A percentile compares a stretch with the other conserved stretches of the same genome.
Conservation (phyloP, 2,888 invertebrate species). For the Brenthis daphne region DNA sequence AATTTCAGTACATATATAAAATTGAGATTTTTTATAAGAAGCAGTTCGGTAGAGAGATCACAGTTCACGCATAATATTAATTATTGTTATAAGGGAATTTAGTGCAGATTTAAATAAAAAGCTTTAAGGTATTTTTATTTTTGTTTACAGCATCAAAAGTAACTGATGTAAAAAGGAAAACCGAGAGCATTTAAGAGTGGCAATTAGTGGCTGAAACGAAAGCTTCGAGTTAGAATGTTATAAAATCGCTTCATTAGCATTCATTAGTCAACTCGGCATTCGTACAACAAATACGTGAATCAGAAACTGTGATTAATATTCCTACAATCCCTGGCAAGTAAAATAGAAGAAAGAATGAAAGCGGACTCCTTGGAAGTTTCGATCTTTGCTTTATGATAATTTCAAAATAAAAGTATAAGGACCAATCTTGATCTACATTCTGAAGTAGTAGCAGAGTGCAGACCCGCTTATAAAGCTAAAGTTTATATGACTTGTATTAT, state of each 20-base stretch:
- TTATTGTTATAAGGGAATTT: not conserved
- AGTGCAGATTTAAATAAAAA: not conserved
- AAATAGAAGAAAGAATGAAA: conserved; percentile 13
- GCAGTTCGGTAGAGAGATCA: too few species aligned
- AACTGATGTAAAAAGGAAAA: conserved; percentile 17
- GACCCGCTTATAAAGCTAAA: too few species aligned
- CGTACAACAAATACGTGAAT: conserved; percentile 29
- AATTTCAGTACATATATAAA: too few species aligned
- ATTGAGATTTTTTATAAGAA: too few species aligned
- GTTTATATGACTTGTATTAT: too few species aligned
- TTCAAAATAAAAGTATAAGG: too few species aligned
- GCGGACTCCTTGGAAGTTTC: conserved; percentile 12
- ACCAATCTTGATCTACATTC: too few species aligned
- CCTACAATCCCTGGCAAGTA: conserved; percentile 15
- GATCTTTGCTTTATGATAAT: conserved; percentile 15
- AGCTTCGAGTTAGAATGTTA: conserved; percentile 25
- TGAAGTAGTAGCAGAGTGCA: too few species aligned
- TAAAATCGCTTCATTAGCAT: conserved; percentile 34
- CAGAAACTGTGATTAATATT: conserved; percentile 29
- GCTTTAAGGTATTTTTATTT: conserved; percentile 12
- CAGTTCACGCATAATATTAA: not conserved
- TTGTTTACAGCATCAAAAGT: conserved; percentile 17
- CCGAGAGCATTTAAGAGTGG: conserved; percentile 12
- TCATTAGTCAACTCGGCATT: conserved; percentile 33
- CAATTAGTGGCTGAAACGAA: conserved; percentile 24